phyloP scores from a whole-genome alignment of 2,797 vertebrate genomes.

The Anolis apletophallus region DNA sequence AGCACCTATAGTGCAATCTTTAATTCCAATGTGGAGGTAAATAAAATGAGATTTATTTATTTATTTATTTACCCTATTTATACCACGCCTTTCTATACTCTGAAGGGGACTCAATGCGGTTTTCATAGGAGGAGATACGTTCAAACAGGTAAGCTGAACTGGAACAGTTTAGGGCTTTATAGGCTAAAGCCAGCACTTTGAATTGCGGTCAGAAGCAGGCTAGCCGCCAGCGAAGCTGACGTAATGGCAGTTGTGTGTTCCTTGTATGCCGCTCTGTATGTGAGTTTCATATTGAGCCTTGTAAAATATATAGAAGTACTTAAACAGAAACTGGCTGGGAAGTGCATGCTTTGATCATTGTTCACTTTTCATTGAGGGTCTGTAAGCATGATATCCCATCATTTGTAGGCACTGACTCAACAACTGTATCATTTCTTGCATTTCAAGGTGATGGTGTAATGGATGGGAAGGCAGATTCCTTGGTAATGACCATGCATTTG shows the following conservation, averaged over 20 bases:
- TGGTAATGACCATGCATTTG: slow-evolving; percentile 87
- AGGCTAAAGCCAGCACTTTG: too few relatives aligned
- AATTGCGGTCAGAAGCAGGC: too few relatives aligned
- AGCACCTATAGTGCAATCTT: too few relatives aligned
- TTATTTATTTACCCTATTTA: too few relatives aligned
- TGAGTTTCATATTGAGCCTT: neutral
- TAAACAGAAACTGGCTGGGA: slow-evolving; percentile 6
- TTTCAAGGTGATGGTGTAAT: slow-evolving; percentile 71
- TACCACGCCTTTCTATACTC: too few relatives aligned
- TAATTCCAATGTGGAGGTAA: neutral
- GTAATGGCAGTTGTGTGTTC: too few relatives aligned
- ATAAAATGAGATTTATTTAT: neutral
- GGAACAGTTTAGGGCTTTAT: too few relatives aligned
- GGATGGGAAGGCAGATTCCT: slow-evolving; percentile 68
- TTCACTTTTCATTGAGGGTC: neutral
- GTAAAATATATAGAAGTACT: neutral
- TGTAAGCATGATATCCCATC: accelerated
- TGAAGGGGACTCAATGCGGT: too few relatives aligned
- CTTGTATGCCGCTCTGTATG: accelerated
- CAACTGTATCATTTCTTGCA: neutral
- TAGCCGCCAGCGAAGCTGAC: too few relatives aligned
- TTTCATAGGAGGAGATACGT: too few relatives aligned
- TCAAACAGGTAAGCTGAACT: too few relatives aligned
- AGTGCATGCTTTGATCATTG: neutral
- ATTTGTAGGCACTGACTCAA: slow-evolving; percentile 19